Percentiles rank a stretch among this genome's conserved stretches.
phyloP scores from a whole-genome alignment of 2,888 invertebrate genomes.

The Ectropis crepuscularia region DNA sequence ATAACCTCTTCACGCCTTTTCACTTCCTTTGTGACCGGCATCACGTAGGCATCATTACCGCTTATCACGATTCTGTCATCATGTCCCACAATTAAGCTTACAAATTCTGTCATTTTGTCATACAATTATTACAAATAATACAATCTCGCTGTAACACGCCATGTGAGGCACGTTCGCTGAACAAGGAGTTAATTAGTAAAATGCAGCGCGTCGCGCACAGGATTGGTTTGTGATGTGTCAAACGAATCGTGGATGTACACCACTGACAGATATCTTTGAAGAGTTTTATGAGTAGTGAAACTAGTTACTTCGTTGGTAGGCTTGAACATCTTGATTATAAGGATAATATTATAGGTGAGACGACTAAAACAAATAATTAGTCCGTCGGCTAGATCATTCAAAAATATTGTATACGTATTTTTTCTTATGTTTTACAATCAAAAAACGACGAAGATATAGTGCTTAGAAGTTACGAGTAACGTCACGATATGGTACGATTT shows the following conservation, averaged over 20 bases:
- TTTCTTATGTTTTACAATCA: too few species aligned
- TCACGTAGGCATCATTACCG: slow-evolving; percentile 11
- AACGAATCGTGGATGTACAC: slow-evolving; percentile 49
- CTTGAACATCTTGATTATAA: too few species aligned
- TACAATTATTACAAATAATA: slow-evolving; percentile 41
- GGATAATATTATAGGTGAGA: too few species aligned
- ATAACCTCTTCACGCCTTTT: slow-evolving; percentile 2
- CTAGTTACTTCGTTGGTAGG: too few species aligned
- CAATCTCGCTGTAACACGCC: slow-evolving; percentile 40
- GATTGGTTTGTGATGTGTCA: slow-evolving; percentile 64
- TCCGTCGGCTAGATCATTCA: too few species aligned
- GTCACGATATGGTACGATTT: too few species aligned
- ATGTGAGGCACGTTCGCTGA: slow-evolving; percentile 42
- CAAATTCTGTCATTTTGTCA: slow-evolving; percentile 32
- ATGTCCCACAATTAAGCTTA: slow-evolving; percentile 33
- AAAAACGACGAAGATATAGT: too few species aligned
- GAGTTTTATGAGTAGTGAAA: too few species aligned
- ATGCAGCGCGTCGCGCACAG: slow-evolving; percentile 55
- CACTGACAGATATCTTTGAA: slow-evolving; percentile 7
- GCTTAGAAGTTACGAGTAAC: too few species aligned
- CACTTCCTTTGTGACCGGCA: slow-evolving; percentile 6
- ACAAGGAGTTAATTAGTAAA: slow-evolving; percentile 67
- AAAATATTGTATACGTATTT: too few species aligned
- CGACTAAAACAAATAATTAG: too few species aligned
- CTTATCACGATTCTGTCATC: slow-evolving; percentile 18